These are phyloP conservation scores for Cinara cedri DNA, from an alignment of 2,888 invertebrate species.

Conservation along the genomic window DNA sequence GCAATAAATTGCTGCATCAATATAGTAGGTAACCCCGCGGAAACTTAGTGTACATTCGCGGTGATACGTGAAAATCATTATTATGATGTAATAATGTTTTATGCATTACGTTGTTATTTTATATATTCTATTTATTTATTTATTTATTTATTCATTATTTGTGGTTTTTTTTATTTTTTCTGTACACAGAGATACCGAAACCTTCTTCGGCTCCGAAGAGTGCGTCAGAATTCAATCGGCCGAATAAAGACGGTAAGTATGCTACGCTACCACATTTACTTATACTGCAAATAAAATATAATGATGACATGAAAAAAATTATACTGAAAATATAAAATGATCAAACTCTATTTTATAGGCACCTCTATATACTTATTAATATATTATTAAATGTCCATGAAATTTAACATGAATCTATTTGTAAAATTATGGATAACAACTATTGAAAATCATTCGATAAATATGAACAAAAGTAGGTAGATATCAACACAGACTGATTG, in stretches of 20 bases:
- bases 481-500: too few species aligned
- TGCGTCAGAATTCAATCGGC: constrained; percentile 78
- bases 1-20: constrained; percentile 34
- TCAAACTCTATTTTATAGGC: too few species aligned
- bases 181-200: constrained; percentile 79
- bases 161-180: constrained; percentile 61
- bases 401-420: too few species aligned
- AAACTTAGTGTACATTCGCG: constrained; percentile 12
- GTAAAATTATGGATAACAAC: too few species aligned
- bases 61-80: constrained; percentile 29
- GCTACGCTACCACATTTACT: background rate
- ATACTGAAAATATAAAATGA: too few species aligned
- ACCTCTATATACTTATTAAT: too few species aligned
- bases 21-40: constrained; percentile 1
- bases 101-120: constrained; percentile 13
- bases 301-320: too few species aligned
- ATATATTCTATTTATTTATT: constrained; percentile 12
- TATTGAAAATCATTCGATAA: too few species aligned
- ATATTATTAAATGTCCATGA: too few species aligned
- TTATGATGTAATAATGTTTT: constrained; percentile 30
- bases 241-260: constrained; percentile 78
- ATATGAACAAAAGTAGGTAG: too few species aligned
- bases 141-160: constrained; percentile 43
- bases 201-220: constrained; percentile 84
- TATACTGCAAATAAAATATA: too few species aligned